Percentiles rank a stretch among this genome's conserved stretches.
These are phyloP conservation scores for Thymelicus sylvestris DNA, from an alignment of 2,888 invertebrate genomes.

Conservation along the genomic window DNA sequence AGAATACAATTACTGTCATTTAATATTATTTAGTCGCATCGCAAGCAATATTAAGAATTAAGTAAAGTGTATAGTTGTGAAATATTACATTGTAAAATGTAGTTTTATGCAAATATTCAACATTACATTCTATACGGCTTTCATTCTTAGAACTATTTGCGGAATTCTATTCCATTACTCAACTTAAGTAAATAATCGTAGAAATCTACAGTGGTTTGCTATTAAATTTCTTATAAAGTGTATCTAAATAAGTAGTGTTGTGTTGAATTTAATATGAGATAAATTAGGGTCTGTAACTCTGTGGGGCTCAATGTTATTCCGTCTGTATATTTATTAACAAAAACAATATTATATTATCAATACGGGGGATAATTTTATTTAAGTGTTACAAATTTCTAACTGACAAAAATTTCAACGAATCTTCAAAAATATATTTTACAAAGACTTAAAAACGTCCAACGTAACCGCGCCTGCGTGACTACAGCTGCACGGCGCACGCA, in stretches of 20 bases:
- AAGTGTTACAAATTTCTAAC: too few relatives aligned
- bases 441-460: constrained; percentile 34
- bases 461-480: constrained; percentile 40
- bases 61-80: neutral
- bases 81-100: neutral
- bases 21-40: neutral
- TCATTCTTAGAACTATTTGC: too few relatives aligned
- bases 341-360: too few relatives aligned
- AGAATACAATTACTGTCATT: constrained; percentile 12
- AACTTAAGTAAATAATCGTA: neutral
- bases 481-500: constrained; percentile 38
- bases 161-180: too few relatives aligned
- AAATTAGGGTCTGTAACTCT: too few relatives aligned
- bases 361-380: too few relatives aligned
- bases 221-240: neutral
- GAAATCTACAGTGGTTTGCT: neutral
- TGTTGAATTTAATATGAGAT: too few relatives aligned
- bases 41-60: neutral
- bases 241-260: too few relatives aligned
- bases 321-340: too few relatives aligned
- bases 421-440: constrained; percentile 7
- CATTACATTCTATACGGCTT: too few relatives aligned
- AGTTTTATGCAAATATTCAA: constrained; percentile 17
- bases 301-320: too few relatives aligned
- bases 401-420: too few relatives aligned